These are phyloP conservation scores for Drymonia ruficornis DNA, from an alignment of 2,888 invertebrate genomes.

Conservation along the genomic window DNA sequence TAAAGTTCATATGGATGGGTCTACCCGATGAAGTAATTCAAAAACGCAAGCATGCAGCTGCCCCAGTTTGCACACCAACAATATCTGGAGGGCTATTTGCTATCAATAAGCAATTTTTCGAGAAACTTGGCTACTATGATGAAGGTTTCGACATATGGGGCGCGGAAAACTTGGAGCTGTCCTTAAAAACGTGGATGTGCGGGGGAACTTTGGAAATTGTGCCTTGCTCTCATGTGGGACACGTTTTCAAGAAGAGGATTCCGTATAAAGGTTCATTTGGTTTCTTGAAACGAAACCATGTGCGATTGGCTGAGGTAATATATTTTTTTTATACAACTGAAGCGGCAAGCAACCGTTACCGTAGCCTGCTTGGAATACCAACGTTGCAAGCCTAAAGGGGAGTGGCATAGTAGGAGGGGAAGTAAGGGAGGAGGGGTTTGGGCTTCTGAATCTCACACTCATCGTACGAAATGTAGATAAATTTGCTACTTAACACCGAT, in stretches of 20 bases:
- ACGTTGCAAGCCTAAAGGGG: too few relatives aligned
- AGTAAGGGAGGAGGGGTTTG: too few relatives aligned
- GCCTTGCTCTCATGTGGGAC: slow-evolving; percentile 99
- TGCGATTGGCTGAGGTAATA: slow-evolving; percentile 92
- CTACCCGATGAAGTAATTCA: slow-evolving; percentile 93
- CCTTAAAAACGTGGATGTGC: slow-evolving; percentile 99
- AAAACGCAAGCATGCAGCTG: slow-evolving; percentile 89
- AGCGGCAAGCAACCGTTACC: too few relatives aligned
- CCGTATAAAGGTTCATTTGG: slow-evolving; percentile 97
- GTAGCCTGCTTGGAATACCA: too few relatives aligned
- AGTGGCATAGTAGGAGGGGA: too few relatives aligned
- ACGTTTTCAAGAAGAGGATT: slow-evolving; percentile 97
- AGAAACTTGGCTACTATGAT: slow-evolving; percentile 96
- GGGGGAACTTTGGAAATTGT: slow-evolving; percentile 98
- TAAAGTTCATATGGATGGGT: slow-evolving; percentile 97
- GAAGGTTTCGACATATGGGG: slow-evolving; percentile 99
- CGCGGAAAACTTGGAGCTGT: slow-evolving; percentile 97
- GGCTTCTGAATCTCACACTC: too few relatives aligned
- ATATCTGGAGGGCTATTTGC: slow-evolving; percentile 99
- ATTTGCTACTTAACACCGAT: too few relatives aligned
- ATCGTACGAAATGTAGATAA: too few relatives aligned
- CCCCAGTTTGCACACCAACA: slow-evolving; percentile 96
- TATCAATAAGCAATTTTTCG: slow-evolving; percentile 95
- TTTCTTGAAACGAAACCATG: slow-evolving; percentile 94
- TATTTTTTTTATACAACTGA: too few relatives aligned